Conservation (phyloP, 2,888 invertebrate species). For the Eristalinus sepulchralis region DNA sequence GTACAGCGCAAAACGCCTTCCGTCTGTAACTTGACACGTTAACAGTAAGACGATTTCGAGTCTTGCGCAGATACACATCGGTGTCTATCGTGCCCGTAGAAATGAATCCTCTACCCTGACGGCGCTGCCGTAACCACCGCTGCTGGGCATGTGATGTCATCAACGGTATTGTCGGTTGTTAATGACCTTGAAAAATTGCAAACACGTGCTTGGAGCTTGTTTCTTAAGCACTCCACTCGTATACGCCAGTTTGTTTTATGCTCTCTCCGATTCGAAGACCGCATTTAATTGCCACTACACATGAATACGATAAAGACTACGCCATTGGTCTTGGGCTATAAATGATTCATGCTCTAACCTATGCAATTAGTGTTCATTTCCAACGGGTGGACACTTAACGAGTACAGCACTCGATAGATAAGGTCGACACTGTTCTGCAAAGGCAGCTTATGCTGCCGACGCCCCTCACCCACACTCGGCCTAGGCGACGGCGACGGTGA, state of each 20-base stretch:
- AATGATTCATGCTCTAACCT: background rate
- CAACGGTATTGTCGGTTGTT: constrained; percentile 4
- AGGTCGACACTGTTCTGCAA: background rate
- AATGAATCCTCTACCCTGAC: background rate
- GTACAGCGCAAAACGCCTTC: background rate
- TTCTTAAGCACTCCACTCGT: constrained; percentile 4
- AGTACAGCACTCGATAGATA: background rate
- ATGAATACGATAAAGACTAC: constrained; percentile 14
- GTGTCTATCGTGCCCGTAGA: background rate
- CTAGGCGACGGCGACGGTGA: background rate
- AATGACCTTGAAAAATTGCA: constrained; percentile 25
- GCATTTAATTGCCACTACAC: constrained; percentile 11
- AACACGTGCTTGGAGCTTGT: constrained; percentile 28
- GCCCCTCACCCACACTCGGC: no score
- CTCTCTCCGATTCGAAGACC: background rate
- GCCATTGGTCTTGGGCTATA: background rate
- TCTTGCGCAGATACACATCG: background rate
- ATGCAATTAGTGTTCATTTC: background rate
- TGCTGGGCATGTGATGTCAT: constrained; percentile 7
- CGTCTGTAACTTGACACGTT: background rate
- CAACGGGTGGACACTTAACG: background rate
- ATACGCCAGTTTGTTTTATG: background rate
- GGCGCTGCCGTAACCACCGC: background rate
- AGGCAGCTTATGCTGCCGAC: background rate
- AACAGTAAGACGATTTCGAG: background rate